Base-by-base conservation (phyloP, 2,888 invertebrate species). In the Phymatocera aterrima region DNA sequence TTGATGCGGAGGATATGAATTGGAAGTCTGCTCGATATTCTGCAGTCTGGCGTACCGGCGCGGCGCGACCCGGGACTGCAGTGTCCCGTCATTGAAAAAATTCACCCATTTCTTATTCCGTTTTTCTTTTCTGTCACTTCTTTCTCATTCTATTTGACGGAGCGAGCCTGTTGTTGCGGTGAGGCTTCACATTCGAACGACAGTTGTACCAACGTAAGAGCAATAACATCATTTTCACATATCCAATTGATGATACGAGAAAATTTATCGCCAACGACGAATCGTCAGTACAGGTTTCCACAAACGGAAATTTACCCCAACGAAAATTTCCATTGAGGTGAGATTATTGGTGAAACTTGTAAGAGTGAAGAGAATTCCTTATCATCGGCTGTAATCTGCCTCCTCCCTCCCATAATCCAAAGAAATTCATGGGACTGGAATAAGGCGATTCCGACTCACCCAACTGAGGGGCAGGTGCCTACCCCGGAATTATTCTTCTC, bases 311-410 rank as follows among this genome's bases (percentile, higher is more conserved):
- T 64, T 64, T n/a, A n/a, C 37, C 18, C 37, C n/a, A 64, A 64
- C 64, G 21, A 40, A n/a, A 64, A 64, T 64, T 1, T 64, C 64
- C 34, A 64, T 21, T 64, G 37, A 40, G 21, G 8, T 37, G 8
- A 64, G 37, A 64, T 40, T 40, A 21, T 12, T 10, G 34, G 18
- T 64, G 34, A 64, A 64, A 40, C 64, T 64, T 64, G 18, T 64
- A 64, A 64, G n/a, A 18, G 34, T 40, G 64, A 64, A 64, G 37
- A 64, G 37, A 64, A 64, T 64, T 64, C 21, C 64, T 21, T 21
- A 15, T 37, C 12, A 64, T 37, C 34, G 34, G 18, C 8, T 64
- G 34, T 2, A 64, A 64, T 34, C 37, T 64, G 18, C 37, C 34
- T 31, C 15, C 2, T 28, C 60, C 15, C 2, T 28, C 18, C 18